Conservation (phyloP, 2,113 vertebrate species). For the Gobiocypris rarus region DNA sequence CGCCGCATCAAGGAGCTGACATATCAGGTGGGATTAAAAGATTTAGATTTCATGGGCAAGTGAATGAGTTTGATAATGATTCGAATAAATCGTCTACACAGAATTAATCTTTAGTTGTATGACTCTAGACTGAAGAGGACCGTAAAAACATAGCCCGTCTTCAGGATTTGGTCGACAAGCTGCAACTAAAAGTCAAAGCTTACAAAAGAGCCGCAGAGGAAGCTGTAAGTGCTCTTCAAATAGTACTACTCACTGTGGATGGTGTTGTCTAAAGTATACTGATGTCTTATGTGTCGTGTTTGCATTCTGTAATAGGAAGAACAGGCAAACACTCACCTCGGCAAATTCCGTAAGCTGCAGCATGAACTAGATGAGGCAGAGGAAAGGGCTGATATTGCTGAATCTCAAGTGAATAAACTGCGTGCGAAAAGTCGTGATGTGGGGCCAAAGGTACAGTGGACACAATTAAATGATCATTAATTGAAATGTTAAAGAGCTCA, state of each 20-base stretch:
- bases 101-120: slow-evolving; percentile 4
- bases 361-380: slow-evolving; percentile 79
- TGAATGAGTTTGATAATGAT: neutral
- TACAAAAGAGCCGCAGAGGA: slow-evolving; percentile 87
- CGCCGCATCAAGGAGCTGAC: slow-evolving; percentile 78
- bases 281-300: neutral
- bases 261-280: neutral
- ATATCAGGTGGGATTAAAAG: slow-evolving; percentile 70
- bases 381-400: slow-evolving; percentile 78
- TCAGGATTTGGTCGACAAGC: slow-evolving; percentile 87
- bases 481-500: neutral
- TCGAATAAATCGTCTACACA: neutral
- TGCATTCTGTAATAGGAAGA: slow-evolving; percentile 71
- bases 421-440: slow-evolving; percentile 75
- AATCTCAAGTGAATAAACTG: slow-evolving; percentile 81
- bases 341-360: slow-evolving; percentile 78
- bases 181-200: slow-evolving; percentile 88
- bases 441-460: slow-evolving; percentile 71
- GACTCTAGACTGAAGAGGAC: slow-evolving; percentile 83
- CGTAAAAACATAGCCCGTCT: slow-evolving; percentile 83
- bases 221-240: slow-evolving; percentile 70
- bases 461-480: neutral
- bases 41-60: neutral
- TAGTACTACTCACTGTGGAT: neutral
- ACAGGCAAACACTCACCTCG: slow-evolving; percentile 75